Base-by-base conservation (phyloP, 2,888 invertebrate genomes). In the Amphimallon solstitiale region DNA sequence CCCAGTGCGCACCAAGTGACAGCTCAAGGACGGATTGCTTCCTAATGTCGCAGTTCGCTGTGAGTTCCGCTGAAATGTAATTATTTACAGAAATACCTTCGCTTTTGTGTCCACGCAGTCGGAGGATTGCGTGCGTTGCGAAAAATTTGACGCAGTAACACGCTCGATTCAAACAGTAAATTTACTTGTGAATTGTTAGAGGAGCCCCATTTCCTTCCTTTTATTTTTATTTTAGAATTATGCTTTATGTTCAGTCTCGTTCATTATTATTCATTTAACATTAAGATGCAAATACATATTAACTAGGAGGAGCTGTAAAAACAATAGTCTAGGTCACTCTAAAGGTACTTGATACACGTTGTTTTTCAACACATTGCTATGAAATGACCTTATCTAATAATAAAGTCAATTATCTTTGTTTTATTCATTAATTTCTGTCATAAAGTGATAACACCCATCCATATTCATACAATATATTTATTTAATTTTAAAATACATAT, bases 1-100 rank as follows among this genome's bases (percentile, higher is more conserved):
- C 12, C 12, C 4, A 51, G 35, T 51, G 34, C 51, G 17, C 37
- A 35, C 35, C 35, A 34, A 17, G 35, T 35, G 51, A 51, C 51
- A 51, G 9, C 38, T 40, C 56, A 56, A 56, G 56, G 56, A 17
- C 56, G 56, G 12, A 14, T 34, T 19, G 46, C 10, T 40, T 56
- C 40, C 40, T 56, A 38, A 56, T 40, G 56, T 40, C 56, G 56
- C 56, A 51, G 35, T 51, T 51, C 51, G 34, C 15, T 34, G 6
- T 35, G 14, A 17, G 15, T 34, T 15, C 51, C 51, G 15, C 51
- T 35, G 35, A 17, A 56, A 56, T 40, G 23, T 38, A 56, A 56
- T 40, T 23, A 56, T 56, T 56, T 23, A 21, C 40, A 40, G 40
- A 40, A 40, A 56, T 40, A 40, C 40, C 40, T 56, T 56, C 23